Evolutionary conservation across 2,888 invertebrate genomes (phyloP).

Genomic region (Myathropa florea): DNA sequence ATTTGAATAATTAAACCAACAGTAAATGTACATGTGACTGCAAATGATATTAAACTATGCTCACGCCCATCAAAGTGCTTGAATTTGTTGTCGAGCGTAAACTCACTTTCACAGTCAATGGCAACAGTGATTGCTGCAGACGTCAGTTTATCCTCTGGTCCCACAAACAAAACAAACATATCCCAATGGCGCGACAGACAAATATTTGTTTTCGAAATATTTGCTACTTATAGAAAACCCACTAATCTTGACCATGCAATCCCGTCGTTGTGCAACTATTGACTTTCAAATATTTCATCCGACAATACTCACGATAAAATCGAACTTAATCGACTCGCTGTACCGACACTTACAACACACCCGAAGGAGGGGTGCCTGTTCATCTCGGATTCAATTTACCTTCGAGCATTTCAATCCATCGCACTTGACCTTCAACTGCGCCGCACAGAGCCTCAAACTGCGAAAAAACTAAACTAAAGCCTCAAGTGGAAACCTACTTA

Average conservation of each 20-base stretch:
- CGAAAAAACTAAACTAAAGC: neutral
- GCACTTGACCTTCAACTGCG: constrained; percentile 20
- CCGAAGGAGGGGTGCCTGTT: neutral
- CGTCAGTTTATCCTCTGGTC: neutral
- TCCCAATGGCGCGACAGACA: neutral
- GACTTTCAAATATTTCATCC: neutral
- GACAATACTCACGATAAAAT: neutral
- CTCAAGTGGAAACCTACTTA: constrained; percentile 36
- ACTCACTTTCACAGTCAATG: neutral
- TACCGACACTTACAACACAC: neutral
- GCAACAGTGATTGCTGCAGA: neutral
- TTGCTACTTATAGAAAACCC: constrained; percentile 1
- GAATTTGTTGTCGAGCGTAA: neutral
- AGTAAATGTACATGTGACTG: neutral
- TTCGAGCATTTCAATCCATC: neutral
- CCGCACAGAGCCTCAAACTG: neutral
- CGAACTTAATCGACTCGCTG: constrained; percentile 4
- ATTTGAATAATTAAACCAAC: neutral
- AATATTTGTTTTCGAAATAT: constrained; percentile 27
- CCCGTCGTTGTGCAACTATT: constrained; percentile 19
- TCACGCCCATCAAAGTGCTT: neutral
- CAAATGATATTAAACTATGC: neutral
- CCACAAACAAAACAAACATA: neutral
- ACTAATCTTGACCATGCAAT: constrained; percentile 21
- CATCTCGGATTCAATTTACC: constrained; percentile 7